These are phyloP conservation scores for Hesperophylax magnus DNA, from an alignment of 1,140 invertebrate genomes.

Conservation along the genomic window DNA sequence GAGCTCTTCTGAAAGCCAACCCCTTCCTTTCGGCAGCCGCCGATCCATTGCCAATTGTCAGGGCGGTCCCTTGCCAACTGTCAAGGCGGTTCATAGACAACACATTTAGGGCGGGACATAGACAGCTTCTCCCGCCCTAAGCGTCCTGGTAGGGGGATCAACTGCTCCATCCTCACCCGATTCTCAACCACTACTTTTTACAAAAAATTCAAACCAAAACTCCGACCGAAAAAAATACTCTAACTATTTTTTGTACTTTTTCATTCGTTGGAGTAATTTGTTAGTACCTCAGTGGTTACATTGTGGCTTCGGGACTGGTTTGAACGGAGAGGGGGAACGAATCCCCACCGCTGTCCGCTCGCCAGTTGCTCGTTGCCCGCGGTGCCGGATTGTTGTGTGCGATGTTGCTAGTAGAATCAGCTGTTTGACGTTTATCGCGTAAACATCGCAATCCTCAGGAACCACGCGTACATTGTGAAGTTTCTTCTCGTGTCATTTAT, in stretches of 20 bases:
- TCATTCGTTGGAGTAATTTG: background rate
- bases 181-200: background rate
- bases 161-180: background rate
- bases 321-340: conserved; percentile 10
- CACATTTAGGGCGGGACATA: conserved; percentile 26
- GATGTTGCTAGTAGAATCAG: background rate
- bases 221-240: no score
- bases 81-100: conserved; percentile 14
- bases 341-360: conserved; percentile 10
- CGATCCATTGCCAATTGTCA: conserved; percentile 50
- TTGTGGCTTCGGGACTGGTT: background rate
- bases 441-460: conserved; percentile 22
- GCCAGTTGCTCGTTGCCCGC: conserved; percentile 34
- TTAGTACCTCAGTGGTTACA: background rate
- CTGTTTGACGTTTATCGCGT: conserved; percentile 40
- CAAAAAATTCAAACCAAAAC: no score
- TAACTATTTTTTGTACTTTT: no score
- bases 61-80: conserved; percentile 28
- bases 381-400: conserved; percentile 14
- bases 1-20: conserved; percentile 62
- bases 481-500: background rate
- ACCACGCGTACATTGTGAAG: conserved; percentile 22
- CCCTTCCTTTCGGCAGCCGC: conserved; percentile 44
- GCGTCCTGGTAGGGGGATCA: background rate
- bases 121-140: conserved; percentile 12